Base-by-base conservation (phyloP, 2,113 vertebrate species). In the Rostratula benghalensis region DNA sequence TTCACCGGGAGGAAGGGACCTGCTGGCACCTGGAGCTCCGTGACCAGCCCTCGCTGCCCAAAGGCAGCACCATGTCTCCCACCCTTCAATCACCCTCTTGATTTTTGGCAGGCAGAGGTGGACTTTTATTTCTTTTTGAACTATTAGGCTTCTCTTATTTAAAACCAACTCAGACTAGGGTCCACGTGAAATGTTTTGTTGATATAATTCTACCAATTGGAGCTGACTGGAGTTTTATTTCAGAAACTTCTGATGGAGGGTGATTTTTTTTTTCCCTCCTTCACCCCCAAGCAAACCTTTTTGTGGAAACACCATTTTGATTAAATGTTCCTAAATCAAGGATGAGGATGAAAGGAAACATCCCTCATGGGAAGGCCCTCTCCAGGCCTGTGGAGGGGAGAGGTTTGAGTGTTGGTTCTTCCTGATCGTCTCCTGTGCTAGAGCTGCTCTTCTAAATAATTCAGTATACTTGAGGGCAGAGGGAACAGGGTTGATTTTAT, bases 21-120 rank as follows among this genome's bases (percentile, higher is more conserved):
- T 2, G 0, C 67, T 81, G 18, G 21, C 0, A 0, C 31, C 22
- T 78, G 64, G 14, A 82, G 30, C 50, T 78, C 25, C 1, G 0
- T 3, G 6, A 45, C 21, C 48, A 86, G 27, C 30, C 23, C 43
- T 57, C 0, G 0, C n/a, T 73, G 22, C 24, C n/a, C 45, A 3
- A 15, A 23, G 80, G 25, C 2, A 0, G 25, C 3, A 2, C 50
- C 16, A 8, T 7, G 4, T 74, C 50, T 87, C 48, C 20, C 23
- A 43, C 6, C 27, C 4, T 28, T 43, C 35, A 73, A 50, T 60
- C 30, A 65, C 37, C 12, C 7, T 74, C 63, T 56, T 63, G 22
- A 46, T 79, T 60, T 83, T 20, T 87, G 53, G 33, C 54, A 59
- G 48, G 25, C 61, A 76, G 71, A 64, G 45, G 15, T 92, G 46